Percentiles rank a stretch among this genome's conserved stretches.
Conservation (phyloP, 2,797 vertebrate genomes). For the Pseudochromis fuscus region DNA sequence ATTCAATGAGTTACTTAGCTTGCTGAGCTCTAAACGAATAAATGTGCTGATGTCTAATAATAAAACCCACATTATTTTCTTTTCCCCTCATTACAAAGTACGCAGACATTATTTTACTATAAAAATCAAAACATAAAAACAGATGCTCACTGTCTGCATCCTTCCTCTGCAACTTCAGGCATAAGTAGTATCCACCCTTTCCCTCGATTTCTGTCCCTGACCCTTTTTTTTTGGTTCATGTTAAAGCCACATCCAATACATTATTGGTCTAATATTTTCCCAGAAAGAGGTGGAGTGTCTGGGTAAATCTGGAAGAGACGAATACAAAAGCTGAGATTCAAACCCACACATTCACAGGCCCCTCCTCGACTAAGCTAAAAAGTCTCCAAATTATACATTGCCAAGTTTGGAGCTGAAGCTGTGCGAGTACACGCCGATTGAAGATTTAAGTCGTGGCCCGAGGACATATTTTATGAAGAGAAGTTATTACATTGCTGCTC, state of each 20-base stretch:
- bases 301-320: conserved; percentile 28
- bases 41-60: conserved; percentile 14
- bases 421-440: conserved; percentile 37
- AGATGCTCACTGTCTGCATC: conserved; percentile 13
- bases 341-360: conserved; percentile 34
- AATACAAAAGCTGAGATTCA: conserved; percentile 31
- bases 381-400: conserved; percentile 43
- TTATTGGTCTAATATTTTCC: conserved; percentile 16
- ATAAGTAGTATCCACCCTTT: neutral
- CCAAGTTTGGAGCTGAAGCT: conserved; percentile 56
- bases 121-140: neutral
- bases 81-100: conserved; percentile 9
- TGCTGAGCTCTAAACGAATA: neutral
- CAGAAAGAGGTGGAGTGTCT: conserved; percentile 14
- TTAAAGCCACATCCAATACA: conserved; percentile 11
- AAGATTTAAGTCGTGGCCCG: conserved; percentile 57
- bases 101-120: neutral
- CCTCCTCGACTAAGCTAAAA: conserved; percentile 47
- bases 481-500: conserved; percentile 67
- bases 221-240: neutral
- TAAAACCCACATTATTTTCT: neutral
- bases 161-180: conserved; percentile 5
- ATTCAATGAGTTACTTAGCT: conserved; percentile 14
- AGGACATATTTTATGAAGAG: conserved; percentile 67
- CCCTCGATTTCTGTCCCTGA: neutral